Base-by-base conservation (phyloP, 2,113 vertebrate species). In the Trichechus manatus region DNA sequence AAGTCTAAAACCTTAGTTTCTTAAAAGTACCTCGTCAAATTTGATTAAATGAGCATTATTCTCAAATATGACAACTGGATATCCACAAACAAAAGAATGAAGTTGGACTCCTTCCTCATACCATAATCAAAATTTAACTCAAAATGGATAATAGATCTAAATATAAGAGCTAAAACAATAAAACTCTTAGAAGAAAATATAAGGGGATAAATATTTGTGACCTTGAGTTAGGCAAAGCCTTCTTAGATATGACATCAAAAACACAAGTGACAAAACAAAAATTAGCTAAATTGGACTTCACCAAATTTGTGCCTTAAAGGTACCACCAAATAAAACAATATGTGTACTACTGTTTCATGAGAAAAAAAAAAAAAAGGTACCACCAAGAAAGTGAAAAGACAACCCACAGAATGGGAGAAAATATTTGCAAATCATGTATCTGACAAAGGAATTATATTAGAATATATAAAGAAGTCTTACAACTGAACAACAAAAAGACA, bases 11-110 rank as follows among this genome's bases (percentile, higher is more conserved):
- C 9, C 23, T 87, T 68, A 53, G 22, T 59, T 93, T 85, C 33
- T 85, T 81, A 74, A 33, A 78, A 74, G 7, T 20, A 56, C 11
- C 11, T 56, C 4, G 5, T 96, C n/a, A 44, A 74, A 79, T 66
- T 95, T 90, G 29, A 72, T 47, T 86, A 87, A 94, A 75, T 93
- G 6, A 94, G 10, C 29, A 31, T 86, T 29, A 90, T 86, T 94
- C 20, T 86, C 36, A 96, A 84, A 87, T 90, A 74, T 36, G 61
- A 87, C 42, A 91, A 36, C 14, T 83, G 20, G 14, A 61, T 33
- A 64, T n/a, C 9, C 36, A 87, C 27, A 17, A 13, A 89, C 8
- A 85, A 91, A 89, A 95, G 17, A 75, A 88, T 80, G 44, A 63
- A 50, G 9, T 33, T 66, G 42, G 7, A 75, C 9, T 3, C 13